phyloP scores from a whole-genome alignment of 1,140 invertebrate species.

The Homalodisca vitripennis region DNA sequence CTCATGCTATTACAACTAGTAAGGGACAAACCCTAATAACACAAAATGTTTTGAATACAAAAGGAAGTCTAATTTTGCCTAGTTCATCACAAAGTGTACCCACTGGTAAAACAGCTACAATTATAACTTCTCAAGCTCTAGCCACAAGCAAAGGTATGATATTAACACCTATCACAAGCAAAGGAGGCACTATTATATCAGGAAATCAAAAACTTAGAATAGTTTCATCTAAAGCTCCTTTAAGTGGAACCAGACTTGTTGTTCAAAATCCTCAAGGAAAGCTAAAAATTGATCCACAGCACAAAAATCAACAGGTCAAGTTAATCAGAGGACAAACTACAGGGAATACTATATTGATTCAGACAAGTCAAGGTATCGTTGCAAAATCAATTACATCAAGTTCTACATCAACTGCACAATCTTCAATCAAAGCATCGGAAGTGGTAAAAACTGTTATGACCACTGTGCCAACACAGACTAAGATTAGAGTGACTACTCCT shows the following conservation, averaged over 20 bases:
- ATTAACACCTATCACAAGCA: slow-evolving; percentile 29
- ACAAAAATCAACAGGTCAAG: slow-evolving; percentile 25
- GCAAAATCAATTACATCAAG: not conserved
- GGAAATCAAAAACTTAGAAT: slow-evolving; percentile 28
- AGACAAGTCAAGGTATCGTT: slow-evolving; percentile 21
- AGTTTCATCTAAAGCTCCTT: slow-evolving; percentile 20
- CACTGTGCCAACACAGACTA: not conserved
- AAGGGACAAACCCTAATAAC: slow-evolving; percentile 24
- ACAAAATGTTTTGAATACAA: slow-evolving; percentile 13
- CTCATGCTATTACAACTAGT: not conserved
- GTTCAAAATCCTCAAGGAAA: slow-evolving; percentile 30
- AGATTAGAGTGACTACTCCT: not conserved
- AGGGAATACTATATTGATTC: slow-evolving; percentile 24
- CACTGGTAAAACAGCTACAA: not conserved
- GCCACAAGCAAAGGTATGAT: slow-evolving; percentile 31
- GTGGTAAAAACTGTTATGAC: not conserved
- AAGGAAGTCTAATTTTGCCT: slow-evolving; percentile 10
- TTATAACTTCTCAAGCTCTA: slow-evolving; percentile 24
- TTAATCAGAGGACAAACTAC: slow-evolving; percentile 7
- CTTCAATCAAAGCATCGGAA: slow-evolving; percentile 1
- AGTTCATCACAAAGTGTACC: slow-evolving; percentile 13
- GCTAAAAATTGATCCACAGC: slow-evolving; percentile 12
- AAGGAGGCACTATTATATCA: slow-evolving; percentile 11
- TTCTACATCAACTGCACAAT: not conserved
- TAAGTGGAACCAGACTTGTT: slow-evolving; percentile 26